Evolutionary conservation across 1,140 invertebrate genomes (phyloP), one percentile per base, ranked within the genome.

Genomic region (Heliothis virescens): DNA sequence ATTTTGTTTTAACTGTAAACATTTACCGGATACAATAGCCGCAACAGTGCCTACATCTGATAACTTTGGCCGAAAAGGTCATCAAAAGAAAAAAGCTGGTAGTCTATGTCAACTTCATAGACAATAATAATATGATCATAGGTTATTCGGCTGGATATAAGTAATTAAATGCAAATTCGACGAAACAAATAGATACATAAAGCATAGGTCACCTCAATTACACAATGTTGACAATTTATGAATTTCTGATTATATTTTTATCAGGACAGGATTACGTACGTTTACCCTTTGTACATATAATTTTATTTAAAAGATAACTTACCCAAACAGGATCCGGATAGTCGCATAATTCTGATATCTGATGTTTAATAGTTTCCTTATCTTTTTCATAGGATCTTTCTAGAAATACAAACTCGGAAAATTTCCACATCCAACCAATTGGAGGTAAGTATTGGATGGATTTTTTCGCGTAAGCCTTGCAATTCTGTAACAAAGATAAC

Each of bases 381-480:
- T 99, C 99, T 93, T 98, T 98, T 26, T 98, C 97, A 96, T 97
- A 99, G 84, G 97, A 97, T 85, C 99, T 96, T 91, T 99, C 98
- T 47, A 99, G 95, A 94, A 99, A 99, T 79, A 99, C 97, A 94
- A 97, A 97, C 92, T 99, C 98, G 7, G 97, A 97, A 93, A 99
- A 98, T 95, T 98, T 97, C 98, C 98, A 99, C 79, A 97, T 96
- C 98, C 98, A 99, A 65, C 99, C 99, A 82, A 99, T 96, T 7
- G 98, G 97, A n/a, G 99, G 99, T 79, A 99, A 96, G 89, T 98
- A 99, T 83, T 97, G 96, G 84, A 99, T 97, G 7, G 97, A 97
- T 92, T 99, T 98, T 95, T 99, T 99, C 9, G 98, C 98, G 95
- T 98, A 99, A 11, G 98, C 98, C 96, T 99, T 99, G 83, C 98